Base-by-base conservation (phyloP, 2,113 vertebrate species). In the Climacteris rufus region DNA sequence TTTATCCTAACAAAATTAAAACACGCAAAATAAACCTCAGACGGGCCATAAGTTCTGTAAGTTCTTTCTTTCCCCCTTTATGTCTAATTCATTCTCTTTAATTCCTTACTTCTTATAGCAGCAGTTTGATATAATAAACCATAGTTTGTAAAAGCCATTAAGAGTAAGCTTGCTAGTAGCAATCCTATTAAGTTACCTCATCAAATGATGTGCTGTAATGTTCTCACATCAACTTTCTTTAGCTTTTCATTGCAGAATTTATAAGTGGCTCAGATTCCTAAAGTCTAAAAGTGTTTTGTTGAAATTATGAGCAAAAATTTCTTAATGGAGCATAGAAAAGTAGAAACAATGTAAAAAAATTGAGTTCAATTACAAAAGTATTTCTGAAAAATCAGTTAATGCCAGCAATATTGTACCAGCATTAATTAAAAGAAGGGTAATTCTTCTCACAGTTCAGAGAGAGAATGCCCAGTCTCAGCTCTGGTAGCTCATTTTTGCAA, bases 181-280 rank as follows among this genome's bases (percentile, higher is more conserved):
- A 90, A 94, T 86, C 75, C 56, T 95, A 93, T 96, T 95, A 93
- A 96, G 85, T 86, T 93, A 80, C 31, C 83, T 75, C 93, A 96
- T 89, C 88, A 91, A 95, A 44, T 42, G 68, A 92, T 86, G 71
- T 45, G 82, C 60, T 63, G 19, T 70, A 88, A 92, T 30, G 18
- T 83, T 83, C 82, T 66, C 78, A 83, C 79, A 95, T 86, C 63
- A 74, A 80, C 63, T 95, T 91, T 8, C 54, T 66, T 37, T 24
- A 90, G 63, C 47, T 94, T 83, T 86, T 90, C 19, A 3, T 11
- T 54, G 76, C 11, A 72, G 24, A 27, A 6, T 71, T 83, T 60
- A 6, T 82, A 88, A 93, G 64, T 11, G 30, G n/a, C 76, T 83
- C 33, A 10, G 63, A 75, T 83, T 83, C 33, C 42, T 37, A 24